Base-by-base conservation (phyloP, 2,888 invertebrate species). In the Macaria liturata region DNA sequence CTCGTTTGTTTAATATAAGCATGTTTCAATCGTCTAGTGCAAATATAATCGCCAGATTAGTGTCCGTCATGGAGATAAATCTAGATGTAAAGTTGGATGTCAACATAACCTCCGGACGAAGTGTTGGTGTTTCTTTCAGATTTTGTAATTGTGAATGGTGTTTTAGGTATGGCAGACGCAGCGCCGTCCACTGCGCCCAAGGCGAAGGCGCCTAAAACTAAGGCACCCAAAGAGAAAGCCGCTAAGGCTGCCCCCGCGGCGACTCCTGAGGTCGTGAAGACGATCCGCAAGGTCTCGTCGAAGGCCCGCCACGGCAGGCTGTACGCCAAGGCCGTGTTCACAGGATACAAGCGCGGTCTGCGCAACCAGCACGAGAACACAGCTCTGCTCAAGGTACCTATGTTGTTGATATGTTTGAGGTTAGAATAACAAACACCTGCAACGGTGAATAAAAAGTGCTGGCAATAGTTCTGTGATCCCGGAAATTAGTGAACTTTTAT, bases 311-410 rank as follows among this genome's bases (percentile, higher is more conserved):
- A 96, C 81, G 97, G 97, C 59, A 94, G 98, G 75, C 93, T 99
- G 49, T 99, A 98, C 81, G 97, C 98, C n/a, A 98, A 98, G 91
- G 98, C 98, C 45, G 96, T 99, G 54, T 99, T 99, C 92, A 98
- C 98, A 70, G 97, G 97, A 72, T 97, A 96, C 91, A 98, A 98
- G 88, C 95, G 99, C 75, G 99, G 99, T 66, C 95, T 98, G 65
- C 95, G 99, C 70, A 99, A 99, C 87, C 99, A 99, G 89, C 97
- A 98, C 79, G 99, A 99, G 92, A 97, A 97, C 92, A 99, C 98
- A 59, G 97, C 99, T 31, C 94, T 99, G 31, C 92, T 99, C 63
- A 98, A 97, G 93, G 95, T 94, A n/a, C n/a, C n/a, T n/a, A 68
- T 30, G 47, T 52, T 56, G 8, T 49, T 49, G n/a, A 4, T 46